Conservation (phyloP, 2,888 invertebrate genomes). For the Melolontha melolontha region DNA sequence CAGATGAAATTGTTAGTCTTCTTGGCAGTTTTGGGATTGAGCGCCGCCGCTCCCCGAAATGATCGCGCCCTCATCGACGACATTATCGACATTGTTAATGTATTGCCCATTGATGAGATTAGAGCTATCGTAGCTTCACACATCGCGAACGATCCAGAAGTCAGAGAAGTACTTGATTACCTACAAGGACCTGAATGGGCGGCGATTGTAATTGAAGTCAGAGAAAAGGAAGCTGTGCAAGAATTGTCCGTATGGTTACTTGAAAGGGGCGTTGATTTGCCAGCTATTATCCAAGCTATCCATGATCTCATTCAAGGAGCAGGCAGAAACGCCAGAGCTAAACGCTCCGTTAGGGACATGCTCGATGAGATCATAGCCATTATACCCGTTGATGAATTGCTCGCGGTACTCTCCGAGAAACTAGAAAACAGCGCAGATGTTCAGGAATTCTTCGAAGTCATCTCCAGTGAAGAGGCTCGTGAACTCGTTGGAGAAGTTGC, state of each 20-base stretch:
- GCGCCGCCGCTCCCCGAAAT: slow-evolving; percentile 42
- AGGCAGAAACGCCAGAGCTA: neutral
- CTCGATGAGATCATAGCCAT: slow-evolving; percentile 45
- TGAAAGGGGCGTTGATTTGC: slow-evolving; percentile 50
- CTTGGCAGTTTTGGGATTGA: slow-evolving; percentile 43
- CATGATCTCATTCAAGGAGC: slow-evolving; percentile 47
- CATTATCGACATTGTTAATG: slow-evolving; percentile 49
- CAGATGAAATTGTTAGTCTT: slow-evolving; percentile 48
- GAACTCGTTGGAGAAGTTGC: slow-evolving; percentile 51
- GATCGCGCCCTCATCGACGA: slow-evolving; percentile 42
- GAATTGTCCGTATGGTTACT: slow-evolving; percentile 48
- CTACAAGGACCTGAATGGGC: slow-evolving; percentile 54
- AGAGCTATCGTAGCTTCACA: slow-evolving; percentile 50
- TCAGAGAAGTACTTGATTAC: slow-evolving; percentile 50
- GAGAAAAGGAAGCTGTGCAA: slow-evolving; percentile 45
- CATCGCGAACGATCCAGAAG: slow-evolving; percentile 51
- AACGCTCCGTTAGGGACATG: slow-evolving; percentile 43
- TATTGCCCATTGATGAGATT: slow-evolving; percentile 52
- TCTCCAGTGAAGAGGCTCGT: slow-evolving; percentile 45
- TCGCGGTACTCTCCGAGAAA: slow-evolving; percentile 39
- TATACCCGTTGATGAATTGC: slow-evolving; percentile 36
- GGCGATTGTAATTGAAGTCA: slow-evolving; percentile 46
- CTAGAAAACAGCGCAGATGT: slow-evolving; percentile 45
- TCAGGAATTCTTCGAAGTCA: slow-evolving; percentile 44
- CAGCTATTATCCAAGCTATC: slow-evolving; percentile 44